These are phyloP conservation scores for Neosalanx taihuensis DNA, from an alignment of 2,797 vertebrate genomes.

Conservation along the genomic window DNA sequence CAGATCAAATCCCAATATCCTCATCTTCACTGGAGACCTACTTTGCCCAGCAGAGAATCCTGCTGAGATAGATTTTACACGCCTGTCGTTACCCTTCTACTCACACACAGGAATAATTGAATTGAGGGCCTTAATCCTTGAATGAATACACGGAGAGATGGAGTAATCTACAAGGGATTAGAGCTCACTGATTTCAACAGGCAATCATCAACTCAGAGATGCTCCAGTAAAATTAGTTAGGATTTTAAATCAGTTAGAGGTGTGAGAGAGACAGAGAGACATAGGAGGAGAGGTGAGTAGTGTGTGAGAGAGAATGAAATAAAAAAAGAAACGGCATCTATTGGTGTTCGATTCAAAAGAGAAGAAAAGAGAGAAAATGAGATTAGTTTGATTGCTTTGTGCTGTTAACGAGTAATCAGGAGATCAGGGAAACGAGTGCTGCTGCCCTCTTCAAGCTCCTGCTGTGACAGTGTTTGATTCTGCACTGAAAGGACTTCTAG, in stretches of 20 bases:
- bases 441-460: background rate
- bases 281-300: background rate
- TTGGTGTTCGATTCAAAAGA: background rate
- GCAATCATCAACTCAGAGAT: background rate
- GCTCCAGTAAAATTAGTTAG: background rate
- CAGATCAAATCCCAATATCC: too few relatives aligned
- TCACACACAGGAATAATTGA: conserved; percentile 35
- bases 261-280: background rate
- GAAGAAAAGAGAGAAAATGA: too few relatives aligned
- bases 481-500: background rate
- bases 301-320: background rate
- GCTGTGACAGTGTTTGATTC: background rate
- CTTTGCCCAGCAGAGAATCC: background rate
- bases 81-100: background rate
- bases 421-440: background rate
- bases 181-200: conserved; percentile 16
- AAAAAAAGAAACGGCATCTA: background rate
- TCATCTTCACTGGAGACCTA: background rate
- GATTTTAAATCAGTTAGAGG: conserved; percentile 5
- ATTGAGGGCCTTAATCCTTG: conserved; percentile 35
- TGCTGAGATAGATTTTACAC: background rate
- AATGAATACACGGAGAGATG: conserved; percentile 29
- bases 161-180: conserved; percentile 43
- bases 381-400: background rate
- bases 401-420: background rate